Evolutionary conservation across 2,113 vertebrate genomes (phyloP).

Genomic region (Laticauda colubrina): DNA sequence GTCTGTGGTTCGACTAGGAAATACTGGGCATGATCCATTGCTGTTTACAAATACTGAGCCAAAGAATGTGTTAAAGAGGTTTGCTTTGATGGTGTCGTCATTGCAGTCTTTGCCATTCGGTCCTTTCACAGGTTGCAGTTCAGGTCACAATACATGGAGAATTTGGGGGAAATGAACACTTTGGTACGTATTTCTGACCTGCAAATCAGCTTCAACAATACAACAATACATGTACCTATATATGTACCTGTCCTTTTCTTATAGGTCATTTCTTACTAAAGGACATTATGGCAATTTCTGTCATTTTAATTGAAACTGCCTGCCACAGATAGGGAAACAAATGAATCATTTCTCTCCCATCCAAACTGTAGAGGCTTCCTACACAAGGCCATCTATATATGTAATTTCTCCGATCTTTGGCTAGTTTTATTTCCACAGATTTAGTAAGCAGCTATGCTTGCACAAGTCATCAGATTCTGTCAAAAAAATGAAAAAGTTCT

Average conservation of each 20-base stretch:
- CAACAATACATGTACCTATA: not conserved
- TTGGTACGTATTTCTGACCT: not conserved
- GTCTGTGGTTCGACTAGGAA: no score
- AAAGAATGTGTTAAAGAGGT: no score
- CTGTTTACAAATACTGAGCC: no score
- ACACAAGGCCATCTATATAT: not conserved
- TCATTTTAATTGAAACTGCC: not conserved
- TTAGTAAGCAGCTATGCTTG: not conserved
- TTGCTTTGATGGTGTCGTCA: no score
- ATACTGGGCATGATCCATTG: no score
- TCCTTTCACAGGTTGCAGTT: not conserved
- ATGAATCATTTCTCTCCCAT: not conserved
- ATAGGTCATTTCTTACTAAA: not conserved
- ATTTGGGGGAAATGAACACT: not conserved
- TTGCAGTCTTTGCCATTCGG: no score
- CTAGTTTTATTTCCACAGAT: not conserved
- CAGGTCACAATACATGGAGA: not conserved
- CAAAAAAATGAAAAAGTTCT: not conserved
- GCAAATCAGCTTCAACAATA: not conserved
- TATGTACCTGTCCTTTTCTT: not conserved
- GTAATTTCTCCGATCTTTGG: not conserved
- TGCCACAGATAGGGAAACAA: not conserved
- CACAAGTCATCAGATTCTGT: not conserved
- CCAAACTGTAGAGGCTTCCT: not conserved
- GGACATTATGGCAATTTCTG: not conserved